Base-by-base conservation (phyloP, 2,797 vertebrate genomes). In the Crocodylus rhombifer region DNA sequence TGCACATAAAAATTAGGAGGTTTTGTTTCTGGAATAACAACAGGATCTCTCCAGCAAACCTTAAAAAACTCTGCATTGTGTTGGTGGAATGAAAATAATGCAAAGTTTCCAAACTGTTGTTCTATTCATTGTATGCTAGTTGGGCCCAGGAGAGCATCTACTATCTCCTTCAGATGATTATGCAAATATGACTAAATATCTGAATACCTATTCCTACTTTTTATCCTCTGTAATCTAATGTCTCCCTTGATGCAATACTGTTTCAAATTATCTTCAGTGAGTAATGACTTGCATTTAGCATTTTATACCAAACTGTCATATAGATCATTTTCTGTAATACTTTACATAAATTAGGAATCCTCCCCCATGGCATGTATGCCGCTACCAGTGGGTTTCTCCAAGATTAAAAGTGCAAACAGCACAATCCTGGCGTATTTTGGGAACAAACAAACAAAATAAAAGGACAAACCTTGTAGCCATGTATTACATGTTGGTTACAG, bases 231-330 rank as follows among this genome's bases (percentile, higher is more conserved):
- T 96, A 93, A 97, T 96, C 93, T 90, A 97, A 97, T 93, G 93
- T 94, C 96, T 97, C 96, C 94, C 94, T 92, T 96, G 97, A 95
- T 86, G 96, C 78, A 81, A 56, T 85, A 58, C 92, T 96, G 77
- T 96, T 96, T 96, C 95, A 95, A 96, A 97, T 97, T 97, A 95
- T 97, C 94, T 97, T 96, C 89, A 74, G 87, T 97, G 96, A 97
- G 95, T 96, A 97, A 97, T 97, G 97, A 95, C 95, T 97, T 93
- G 89, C 84, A 25, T 97, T 97, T 97, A 96, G 93, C 92, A 87
- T 97, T 97, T 97, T 96, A 93, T 86, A 86, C 94, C 91, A 75
- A 95, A 69, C 94, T 93, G 85, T 97, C 92, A 86, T 95, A 91
- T 92, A 96, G 97, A 96, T 96, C 90, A 96, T 97, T 96, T 94